phyloP scores from a whole-genome alignment of 2,113 vertebrate species.

The Pituophis catenifer region DNA sequence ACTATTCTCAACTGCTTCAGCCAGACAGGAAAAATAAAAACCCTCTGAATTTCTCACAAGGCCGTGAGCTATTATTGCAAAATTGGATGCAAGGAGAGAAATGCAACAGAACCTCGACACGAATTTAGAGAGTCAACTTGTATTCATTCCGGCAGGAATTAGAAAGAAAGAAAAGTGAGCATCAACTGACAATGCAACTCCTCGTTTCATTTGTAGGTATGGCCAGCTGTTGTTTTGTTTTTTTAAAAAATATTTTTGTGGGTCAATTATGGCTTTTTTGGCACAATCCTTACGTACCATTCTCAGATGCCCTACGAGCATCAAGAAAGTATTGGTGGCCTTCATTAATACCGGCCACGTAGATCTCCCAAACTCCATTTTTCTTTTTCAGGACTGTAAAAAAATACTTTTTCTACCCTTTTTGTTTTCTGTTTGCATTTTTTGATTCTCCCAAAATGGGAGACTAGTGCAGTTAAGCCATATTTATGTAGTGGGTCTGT shows the following conservation, averaged over 20 bases:
- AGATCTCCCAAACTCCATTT: background rate
- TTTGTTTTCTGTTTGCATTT: too few relatives aligned
- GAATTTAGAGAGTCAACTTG: background rate
- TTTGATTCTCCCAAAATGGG: too few relatives aligned
- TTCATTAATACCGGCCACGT: background rate
- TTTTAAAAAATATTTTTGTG: background rate
- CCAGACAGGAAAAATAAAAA: background rate
- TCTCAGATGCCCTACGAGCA: background rate
- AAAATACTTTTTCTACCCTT: too few relatives aligned
- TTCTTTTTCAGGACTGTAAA: background rate
- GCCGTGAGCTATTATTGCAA: background rate
- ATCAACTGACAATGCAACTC: background rate
- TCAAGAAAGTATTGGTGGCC: background rate
- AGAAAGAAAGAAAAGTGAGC: background rate
- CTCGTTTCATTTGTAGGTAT: background rate
- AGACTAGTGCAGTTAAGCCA: too few relatives aligned
- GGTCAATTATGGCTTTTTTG: background rate
- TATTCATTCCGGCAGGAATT: background rate
- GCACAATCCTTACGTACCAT: background rate
- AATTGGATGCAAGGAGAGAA: background rate
- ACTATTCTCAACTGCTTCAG: background rate
- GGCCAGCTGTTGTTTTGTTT: background rate
- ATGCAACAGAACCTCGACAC: background rate
- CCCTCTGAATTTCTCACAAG: background rate
- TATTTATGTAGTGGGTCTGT: too few relatives aligned